Evolutionary conservation across 2,113 vertebrate species (phyloP), one percentile per base, ranked within the genome.

Genomic region (Anseranas semipalmata): DNA sequence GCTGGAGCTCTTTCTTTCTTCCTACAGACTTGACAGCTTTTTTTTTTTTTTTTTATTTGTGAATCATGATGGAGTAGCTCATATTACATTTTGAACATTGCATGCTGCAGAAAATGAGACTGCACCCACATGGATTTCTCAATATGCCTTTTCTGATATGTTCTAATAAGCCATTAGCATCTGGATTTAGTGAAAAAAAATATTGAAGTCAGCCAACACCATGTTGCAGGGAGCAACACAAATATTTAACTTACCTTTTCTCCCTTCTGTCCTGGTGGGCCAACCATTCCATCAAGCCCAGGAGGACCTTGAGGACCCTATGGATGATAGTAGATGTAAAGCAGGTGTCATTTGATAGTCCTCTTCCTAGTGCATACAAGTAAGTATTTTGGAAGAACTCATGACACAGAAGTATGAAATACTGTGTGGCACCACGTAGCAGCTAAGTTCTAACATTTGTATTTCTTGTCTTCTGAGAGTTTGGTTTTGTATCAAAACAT

Each of bases 241-340:
- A 43, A 43, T 4, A 3, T 71, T 39, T 59, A 55, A 82, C 76
- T 12, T 96, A 99, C 99, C 98, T 99, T 98, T 73, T 98, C 98
- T 78, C 99, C 99, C 62, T 98, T 98, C 58, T 37, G 90, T 37
- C 99, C 99, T 11, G 96, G 96, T 90, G 94, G 79, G 22, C 99
- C 99, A 12, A 93, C 86, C 48, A 96, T 86, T 39, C 99, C 99
- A 72, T 98, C 97, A 85, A 55, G 95, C 63, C 99, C 99, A 96
- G 98, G 97, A 32, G 94, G 87, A 82, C 99, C 98, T 59, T 96
- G 96, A 3, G 97, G 97, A 83, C 98, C 99, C 99, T 99, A 94
- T 22, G 39, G 70, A 95, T 46, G 45, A 86, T 0, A 90, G 24
- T 6, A 89, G 68, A 81, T 46, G 8, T 95, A 76, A 72, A 80